phyloP scores from a whole-genome alignment of 2,797 vertebrate species.

The Lerista edwardsae region DNA sequence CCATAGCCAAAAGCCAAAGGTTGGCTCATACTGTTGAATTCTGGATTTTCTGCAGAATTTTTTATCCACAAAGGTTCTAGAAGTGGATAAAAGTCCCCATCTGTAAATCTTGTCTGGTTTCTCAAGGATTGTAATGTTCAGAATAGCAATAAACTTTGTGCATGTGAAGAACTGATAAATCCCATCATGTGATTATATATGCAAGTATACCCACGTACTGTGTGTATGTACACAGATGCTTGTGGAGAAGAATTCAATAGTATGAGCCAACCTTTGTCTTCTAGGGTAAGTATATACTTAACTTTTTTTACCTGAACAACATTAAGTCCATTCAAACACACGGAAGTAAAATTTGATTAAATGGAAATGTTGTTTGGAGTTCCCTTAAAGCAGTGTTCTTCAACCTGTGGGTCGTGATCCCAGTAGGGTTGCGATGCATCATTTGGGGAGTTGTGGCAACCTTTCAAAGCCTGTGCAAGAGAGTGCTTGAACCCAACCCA shows the following conservation, averaged over 20 bases:
- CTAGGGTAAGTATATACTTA: not conserved
- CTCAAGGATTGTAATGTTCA: not conserved
- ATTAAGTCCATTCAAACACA: not conserved
- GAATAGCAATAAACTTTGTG: not conserved
- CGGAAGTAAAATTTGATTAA: not conserved
- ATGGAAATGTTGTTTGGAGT: not conserved
- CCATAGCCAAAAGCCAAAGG: no score
- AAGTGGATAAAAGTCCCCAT: no score
- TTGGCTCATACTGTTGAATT: no score
- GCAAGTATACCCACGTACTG: no score
- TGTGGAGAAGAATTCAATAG: not conserved
- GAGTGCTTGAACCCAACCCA: no score
- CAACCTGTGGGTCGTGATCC: no score
- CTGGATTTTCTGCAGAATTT: no score
- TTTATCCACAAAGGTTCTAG: no score
- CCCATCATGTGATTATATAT: not conserved
- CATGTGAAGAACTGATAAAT: not conserved
- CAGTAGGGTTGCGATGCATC: no score
- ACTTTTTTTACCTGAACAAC: not conserved
- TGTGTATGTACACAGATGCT: not conserved
- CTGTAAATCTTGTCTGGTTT: constrained; percentile 23
- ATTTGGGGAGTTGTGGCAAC: no score
- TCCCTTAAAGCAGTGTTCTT: no score
- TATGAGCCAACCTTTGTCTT: not conserved
- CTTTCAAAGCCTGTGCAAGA: no score